A percentile compares a stretch with the other conserved stretches of the same genome.
phyloP scores from a whole-genome alignment of 2,888 invertebrate genomes.

The Cataglyphis albicans region DNA sequence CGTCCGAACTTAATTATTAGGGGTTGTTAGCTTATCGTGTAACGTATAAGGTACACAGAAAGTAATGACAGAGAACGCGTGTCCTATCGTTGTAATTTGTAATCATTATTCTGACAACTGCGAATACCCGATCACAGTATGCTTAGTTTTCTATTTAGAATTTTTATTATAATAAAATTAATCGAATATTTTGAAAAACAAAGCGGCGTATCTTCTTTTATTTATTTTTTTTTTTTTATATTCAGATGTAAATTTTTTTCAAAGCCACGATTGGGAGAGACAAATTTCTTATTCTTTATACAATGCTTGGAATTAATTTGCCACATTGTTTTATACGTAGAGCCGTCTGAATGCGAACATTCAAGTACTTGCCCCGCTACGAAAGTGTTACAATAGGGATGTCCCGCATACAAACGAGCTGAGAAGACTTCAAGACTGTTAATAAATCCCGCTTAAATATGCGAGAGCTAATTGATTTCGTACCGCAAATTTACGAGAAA shows the following conservation, averaged over 20 bases:
- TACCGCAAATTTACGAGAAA: slow-evolving; percentile 41
- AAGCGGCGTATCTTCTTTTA: not conserved
- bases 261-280: not conserved
- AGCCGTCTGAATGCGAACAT: not conserved
- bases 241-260: not conserved
- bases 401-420: slow-evolving; percentile 18
- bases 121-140: not conserved
- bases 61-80: slow-evolving; percentile 24
- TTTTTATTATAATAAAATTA: not conserved
- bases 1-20: slow-evolving; percentile 52
- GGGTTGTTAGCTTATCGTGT: slow-evolving; percentile 52
- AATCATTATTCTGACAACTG: slow-evolving; percentile 30
- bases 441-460: slow-evolving; percentile 36
- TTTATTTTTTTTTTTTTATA: not conserved
- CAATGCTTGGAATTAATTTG: slow-evolving; percentile 13
- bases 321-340: slow-evolving; percentile 1
- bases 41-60: slow-evolving; percentile 44
- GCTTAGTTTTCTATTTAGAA: slow-evolving; percentile 10
- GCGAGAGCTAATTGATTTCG: slow-evolving; percentile 37
- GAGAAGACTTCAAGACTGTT: slow-evolving; percentile 10
- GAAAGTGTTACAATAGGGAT: slow-evolving; percentile 1
- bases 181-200: slow-evolving; percentile 7
- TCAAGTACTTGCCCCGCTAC: not conserved
- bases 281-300: not conserved
- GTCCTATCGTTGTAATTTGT: slow-evolving; percentile 6